Evolutionary conservation across 1,140 invertebrate genomes (phyloP).

Genomic region (Phthorimaea operculella): DNA sequence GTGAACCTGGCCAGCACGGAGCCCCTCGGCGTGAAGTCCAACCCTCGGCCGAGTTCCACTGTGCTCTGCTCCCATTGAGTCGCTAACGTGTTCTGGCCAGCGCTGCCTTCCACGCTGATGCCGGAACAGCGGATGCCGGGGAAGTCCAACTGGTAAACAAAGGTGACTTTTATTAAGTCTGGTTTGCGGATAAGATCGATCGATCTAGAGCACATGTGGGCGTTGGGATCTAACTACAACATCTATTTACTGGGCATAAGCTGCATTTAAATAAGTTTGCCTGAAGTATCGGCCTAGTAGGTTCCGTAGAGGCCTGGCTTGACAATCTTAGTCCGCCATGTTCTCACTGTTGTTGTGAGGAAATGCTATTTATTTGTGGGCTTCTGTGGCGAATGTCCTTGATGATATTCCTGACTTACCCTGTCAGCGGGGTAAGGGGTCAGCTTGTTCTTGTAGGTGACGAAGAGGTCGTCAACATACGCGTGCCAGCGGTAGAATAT

Average conservation of each 20-base stretch:
- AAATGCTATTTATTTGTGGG: too few relatives aligned
- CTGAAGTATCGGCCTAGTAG: too few relatives aligned
- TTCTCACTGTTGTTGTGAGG: too few relatives aligned
- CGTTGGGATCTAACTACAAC: too few relatives aligned
- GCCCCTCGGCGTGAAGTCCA: slow-evolving; percentile 80
- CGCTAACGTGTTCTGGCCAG: slow-evolving; percentile 68
- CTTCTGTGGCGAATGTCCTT: too few relatives aligned
- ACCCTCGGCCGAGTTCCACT: slow-evolving; percentile 77
- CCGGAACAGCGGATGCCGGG: slow-evolving; percentile 70
- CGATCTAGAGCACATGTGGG: too few relatives aligned
- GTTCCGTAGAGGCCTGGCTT: too few relatives aligned
- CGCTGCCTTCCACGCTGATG: slow-evolving; percentile 61
- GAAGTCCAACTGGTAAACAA: slow-evolving; percentile 70
- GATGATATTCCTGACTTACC: slow-evolving; percentile 17
- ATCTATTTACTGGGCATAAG: too few relatives aligned
- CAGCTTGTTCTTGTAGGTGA: slow-evolving; percentile 78
- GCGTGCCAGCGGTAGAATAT: slow-evolving; percentile 88
- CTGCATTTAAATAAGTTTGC: too few relatives aligned
- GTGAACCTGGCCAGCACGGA: slow-evolving; percentile 75
- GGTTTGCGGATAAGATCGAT: too few relatives aligned
- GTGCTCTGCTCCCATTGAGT: slow-evolving; percentile 83
- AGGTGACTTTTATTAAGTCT: too few relatives aligned
- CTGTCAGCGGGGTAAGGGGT: slow-evolving; percentile 41
- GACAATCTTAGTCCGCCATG: too few relatives aligned
- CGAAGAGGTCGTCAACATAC: slow-evolving; percentile 83